Conservation (phyloP, 2,797 vertebrate species). For the Emys orbicularis region DNA sequence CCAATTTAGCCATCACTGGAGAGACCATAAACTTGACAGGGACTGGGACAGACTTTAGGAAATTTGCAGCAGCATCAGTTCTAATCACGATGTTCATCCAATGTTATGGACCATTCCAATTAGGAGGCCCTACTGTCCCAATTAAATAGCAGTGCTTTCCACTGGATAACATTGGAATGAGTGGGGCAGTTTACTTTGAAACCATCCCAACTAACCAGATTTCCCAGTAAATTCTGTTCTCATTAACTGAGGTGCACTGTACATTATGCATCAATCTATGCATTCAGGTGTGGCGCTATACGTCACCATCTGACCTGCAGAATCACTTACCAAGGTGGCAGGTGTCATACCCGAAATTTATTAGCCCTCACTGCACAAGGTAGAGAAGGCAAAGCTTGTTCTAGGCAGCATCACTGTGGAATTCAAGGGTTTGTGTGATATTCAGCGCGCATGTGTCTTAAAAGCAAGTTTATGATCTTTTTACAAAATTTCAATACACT, state of each 20-base stretch:
- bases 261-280: not conserved
- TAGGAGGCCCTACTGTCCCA: not conserved
- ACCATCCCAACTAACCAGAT: not conserved
- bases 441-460: fast-evolving
- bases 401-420: not conserved
- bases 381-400: not conserved
- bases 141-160: not conserved
- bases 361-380: not conserved
- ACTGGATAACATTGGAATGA: not conserved
- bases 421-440: not conserved
- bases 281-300: not conserved
- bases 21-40: not conserved
- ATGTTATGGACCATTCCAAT: not conserved
- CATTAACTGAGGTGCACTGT: not conserved
- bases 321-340: fast-evolving
- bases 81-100: not conserved
- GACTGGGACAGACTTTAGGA: not conserved
- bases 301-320: not conserved
- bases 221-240: not conserved
- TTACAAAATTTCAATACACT: not conserved
- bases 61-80: not conserved
- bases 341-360: not conserved
- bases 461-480: not conserved
- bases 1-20: not conserved
- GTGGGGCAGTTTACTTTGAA: not conserved